Evolutionary conservation across 2,113 vertebrate genomes (phyloP).

Genomic region (Syrmaticus mikado): DNA sequence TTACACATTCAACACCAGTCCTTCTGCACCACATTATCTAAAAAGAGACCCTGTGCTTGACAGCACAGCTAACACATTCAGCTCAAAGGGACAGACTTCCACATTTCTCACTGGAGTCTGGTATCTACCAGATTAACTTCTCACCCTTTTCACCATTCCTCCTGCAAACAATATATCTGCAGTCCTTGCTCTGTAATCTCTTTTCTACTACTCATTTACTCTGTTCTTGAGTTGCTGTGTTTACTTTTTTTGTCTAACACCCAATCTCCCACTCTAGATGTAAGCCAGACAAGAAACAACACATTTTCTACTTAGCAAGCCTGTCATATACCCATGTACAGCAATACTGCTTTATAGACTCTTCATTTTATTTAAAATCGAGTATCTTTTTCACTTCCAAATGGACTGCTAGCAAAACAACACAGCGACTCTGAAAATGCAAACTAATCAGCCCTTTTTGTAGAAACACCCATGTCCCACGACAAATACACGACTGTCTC

Average conservation of each 20-base stretch:
- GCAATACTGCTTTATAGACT: neutral
- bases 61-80: neutral
- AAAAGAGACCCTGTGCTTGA: accelerated
- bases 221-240: neutral
- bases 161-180: neutral
- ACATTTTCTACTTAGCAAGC: neutral
- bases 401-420: neutral
- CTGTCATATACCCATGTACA: accelerated
- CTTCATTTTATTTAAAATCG: accelerated
- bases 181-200: neutral
- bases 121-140: neutral
- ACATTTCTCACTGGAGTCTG: neutral
- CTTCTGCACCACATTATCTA: neutral
- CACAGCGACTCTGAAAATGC: neutral
- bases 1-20: neutral
- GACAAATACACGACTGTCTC: neutral
- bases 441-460: neutral
- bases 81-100: neutral
- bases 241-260: too few relatives aligned
- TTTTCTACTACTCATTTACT: neutral
- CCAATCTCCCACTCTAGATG: neutral
- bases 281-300: accelerated
- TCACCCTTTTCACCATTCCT: neutral
- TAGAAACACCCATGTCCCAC: neutral
- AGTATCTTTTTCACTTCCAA: neutral